Evolutionary conservation across 2,797 vertebrate genomes (phyloP).

Genomic region (Rhadinocentrus ornatus): DNA sequence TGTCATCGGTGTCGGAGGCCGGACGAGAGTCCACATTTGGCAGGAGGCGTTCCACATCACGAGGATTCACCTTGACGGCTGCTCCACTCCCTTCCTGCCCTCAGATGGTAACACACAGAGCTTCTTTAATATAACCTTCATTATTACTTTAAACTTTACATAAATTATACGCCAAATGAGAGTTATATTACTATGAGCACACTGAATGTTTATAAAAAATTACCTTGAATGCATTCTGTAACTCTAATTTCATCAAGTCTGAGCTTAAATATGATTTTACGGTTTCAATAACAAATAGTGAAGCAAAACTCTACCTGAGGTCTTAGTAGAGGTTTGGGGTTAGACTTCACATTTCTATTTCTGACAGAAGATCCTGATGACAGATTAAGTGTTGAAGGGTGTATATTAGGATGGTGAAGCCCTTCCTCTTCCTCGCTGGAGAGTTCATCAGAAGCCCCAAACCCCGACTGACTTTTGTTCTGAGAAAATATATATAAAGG

Average conservation of each 20-base stretch:
- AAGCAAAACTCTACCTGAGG: constrained; percentile 56
- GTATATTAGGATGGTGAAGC: constrained; percentile 51
- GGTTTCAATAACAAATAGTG: background rate
- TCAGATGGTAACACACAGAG: background rate
- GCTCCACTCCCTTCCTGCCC: constrained; percentile 60
- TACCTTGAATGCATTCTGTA: background rate
- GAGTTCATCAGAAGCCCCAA: constrained; percentile 88
- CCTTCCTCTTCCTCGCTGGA: constrained; percentile 92
- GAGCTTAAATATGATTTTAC: background rate
- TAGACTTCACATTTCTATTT: constrained; percentile 75
- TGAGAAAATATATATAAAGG: constrained; percentile 45
- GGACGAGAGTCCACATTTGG: constrained; percentile 86
- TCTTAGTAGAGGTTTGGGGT: constrained; percentile 30
- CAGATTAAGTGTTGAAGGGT: constrained; percentile 70
- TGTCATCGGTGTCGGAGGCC: constrained; percentile 95
- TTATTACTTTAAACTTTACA: background rate
- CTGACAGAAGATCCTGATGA: constrained; percentile 75
- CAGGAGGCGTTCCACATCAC: constrained; percentile 75
- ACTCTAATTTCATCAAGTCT: background rate
- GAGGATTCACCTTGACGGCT: constrained; percentile 40
- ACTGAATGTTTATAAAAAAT: background rate
- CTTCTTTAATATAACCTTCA: background rate
- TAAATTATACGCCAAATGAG: background rate
- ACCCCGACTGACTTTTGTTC: constrained; percentile 75
- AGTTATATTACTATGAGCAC: background rate